Evolutionary conservation across 1,140 invertebrate genomes (phyloP), one percentile per base, ranked within the genome.

Genomic region (Lerema accius): DNA sequence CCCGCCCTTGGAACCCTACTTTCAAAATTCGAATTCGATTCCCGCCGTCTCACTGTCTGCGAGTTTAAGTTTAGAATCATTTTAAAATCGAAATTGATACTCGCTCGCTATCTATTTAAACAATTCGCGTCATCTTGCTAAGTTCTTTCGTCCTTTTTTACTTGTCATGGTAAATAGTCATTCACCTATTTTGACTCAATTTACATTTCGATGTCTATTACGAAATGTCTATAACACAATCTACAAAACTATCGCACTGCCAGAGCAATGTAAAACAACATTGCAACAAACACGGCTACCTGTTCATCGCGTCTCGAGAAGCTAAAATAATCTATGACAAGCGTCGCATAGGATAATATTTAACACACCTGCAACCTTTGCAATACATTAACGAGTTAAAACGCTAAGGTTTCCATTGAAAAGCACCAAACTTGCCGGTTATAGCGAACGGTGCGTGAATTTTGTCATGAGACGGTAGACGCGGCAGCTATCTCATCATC

Each of bases 401-500:
- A 72, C 32, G 59, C 28, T 56, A 37, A 23, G 51, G 13, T 42
- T 42, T 42, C 37, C 14, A n/a, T 40, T 48, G 0, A 55, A 67
- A 45, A 46, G 42, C 23, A 62, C 64, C 50, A 62, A 72, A 62
- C 59, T 55, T 69, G 73, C 71, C 19, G 72, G 73, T 73, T 74
- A 71, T 73, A 71, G 64, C 35, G 64, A 75, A 71, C 75, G 75
- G 56, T 69, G 73, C 71, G 75, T 81, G 73, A 78, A 81, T 79
- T 76, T 71, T 67, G 58, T 63, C 65, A 67, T 76, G 78, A 55
- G 66, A 59, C 62, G 71, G 70, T 75, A 74, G 63, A 77, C 74
- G 72, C 67, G 70, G 65, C 68, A 82, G 69, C 80, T 87, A 87
- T 88, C 85, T 90, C 85, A 84, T 82, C 80, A 83, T 85, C 82